Percentiles rank a stretch among this genome's conserved stretches.
Evolutionary conservation across 2,797 vertebrate species (phyloP).

Genomic region (Microchirus variegatus): DNA sequence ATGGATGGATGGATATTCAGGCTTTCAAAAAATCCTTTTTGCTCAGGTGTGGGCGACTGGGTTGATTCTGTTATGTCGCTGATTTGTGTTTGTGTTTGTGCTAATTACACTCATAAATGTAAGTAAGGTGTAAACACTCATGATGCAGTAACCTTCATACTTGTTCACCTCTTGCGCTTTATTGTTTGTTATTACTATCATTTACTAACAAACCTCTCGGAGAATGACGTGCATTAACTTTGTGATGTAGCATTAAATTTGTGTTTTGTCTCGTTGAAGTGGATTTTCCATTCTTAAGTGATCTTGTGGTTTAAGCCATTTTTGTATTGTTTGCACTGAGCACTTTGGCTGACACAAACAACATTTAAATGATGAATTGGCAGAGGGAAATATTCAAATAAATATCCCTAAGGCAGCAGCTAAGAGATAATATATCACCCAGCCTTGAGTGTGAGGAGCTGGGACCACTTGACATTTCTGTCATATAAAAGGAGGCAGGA

Average conservation of each 20-base stretch:
- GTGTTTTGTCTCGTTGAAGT: too few relatives aligned
- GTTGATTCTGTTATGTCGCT: too few relatives aligned
- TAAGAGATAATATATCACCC: conserved; percentile 60
- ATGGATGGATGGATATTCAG: too few relatives aligned
- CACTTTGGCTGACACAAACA: conserved; percentile 35
- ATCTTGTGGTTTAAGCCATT: not conserved
- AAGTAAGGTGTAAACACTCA: not conserved
- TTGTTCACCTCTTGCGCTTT: not conserved
- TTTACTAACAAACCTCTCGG: too few relatives aligned
- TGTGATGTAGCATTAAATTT: too few relatives aligned
- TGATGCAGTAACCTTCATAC: not conserved
- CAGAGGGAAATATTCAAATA: conserved; percentile 57
- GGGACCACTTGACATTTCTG: conserved; percentile 67
- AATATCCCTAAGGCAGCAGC: conserved; percentile 63
- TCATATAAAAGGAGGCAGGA: conserved; percentile 54
- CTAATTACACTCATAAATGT: not conserved
- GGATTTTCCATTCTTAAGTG: not conserved
- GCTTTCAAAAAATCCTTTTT: too few relatives aligned
- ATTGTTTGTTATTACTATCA: too few relatives aligned
- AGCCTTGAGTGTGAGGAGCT: conserved; percentile 44
- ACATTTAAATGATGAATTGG: conserved; percentile 66
- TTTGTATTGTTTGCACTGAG: conserved; percentile 21
- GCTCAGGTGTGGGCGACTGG: too few relatives aligned
- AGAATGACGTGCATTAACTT: too few relatives aligned
- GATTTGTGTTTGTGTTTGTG: too few relatives aligned